Evolutionary conservation across 92 coral and sea anemone genomes (phyloP).

Genomic region (Epizoanthus illoricatus): DNA sequence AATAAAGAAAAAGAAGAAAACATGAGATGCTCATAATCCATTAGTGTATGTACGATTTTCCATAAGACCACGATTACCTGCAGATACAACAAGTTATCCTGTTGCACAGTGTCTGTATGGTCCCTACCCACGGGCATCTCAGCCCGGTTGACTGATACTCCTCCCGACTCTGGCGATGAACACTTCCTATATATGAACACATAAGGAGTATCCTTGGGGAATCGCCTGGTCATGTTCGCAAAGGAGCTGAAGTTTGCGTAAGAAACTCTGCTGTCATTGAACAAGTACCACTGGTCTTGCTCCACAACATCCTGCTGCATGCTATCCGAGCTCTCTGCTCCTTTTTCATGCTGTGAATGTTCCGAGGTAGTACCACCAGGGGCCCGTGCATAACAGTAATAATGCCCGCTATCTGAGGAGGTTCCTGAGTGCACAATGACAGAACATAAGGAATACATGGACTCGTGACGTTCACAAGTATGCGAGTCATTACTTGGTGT

Average conservation of each 20-base stretch:
- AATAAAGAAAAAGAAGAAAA: no score
- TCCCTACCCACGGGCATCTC: conserved; percentile 32
- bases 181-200: conserved; percentile 72
- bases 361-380: conserved; percentile 13
- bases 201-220: conserved; percentile 88
- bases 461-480: conserved; percentile 48
- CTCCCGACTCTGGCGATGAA: conserved; percentile 22
- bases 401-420: conserved; percentile 96
- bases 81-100: conserved; percentile 68
- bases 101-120: conserved; percentile 66
- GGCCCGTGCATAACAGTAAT: conserved; percentile 88
- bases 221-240: conserved; percentile 73
- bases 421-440: conserved; percentile 97
- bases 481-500: conserved; percentile 9
- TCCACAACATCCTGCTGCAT: not conserved
- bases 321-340: not conserved
- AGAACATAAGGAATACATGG: conserved; percentile 77
- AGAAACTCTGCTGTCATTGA: conserved; percentile 86
- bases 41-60: not conserved
- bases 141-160: conserved; percentile 31
- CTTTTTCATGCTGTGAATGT: conserved; percentile 8
- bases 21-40: not conserved
- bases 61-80: conserved; percentile 54
- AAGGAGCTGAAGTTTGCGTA: conserved; percentile 67
- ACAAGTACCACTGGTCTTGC: conserved; percentile 68